Evolutionary conservation across 1,140 invertebrate species (phyloP), one percentile per base, ranked within the genome.

Genomic region (Drosophila burlai): DNA sequence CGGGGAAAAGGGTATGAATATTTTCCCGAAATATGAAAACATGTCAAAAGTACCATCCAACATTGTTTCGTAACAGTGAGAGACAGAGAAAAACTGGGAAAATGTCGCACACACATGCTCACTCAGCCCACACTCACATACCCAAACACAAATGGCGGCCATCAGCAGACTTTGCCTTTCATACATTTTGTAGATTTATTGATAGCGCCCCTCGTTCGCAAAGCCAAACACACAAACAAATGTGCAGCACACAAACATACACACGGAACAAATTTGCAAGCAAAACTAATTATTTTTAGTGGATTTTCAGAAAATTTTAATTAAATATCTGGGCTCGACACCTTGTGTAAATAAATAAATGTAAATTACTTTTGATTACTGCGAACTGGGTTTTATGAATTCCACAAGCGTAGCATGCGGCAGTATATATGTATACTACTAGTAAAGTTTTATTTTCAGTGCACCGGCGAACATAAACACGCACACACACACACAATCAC

Each of bases 151-250:
- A 68, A 77, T 81, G 60, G 57, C 50, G 46, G 73, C 55, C 71
- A 54, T 47, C 45, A 63, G 46, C 63, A 62, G 74, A 77, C 62
- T 83, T 83, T 73, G 54, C 80, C 46, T 61, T 68, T 62, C 69
- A 78, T 74, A 83, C 66, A 82, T 76, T 69, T 83, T 68, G 75
- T 66, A 80, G 81, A 83, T 83, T 83, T 83, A 83, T 83, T 83
- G 81, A 83, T 83, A 65, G 76, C 65, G 49, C 54, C 47, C 65
- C 31, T 52, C 58, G 46, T 50, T 26, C 74, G 61, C 42, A 31
- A 65, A 77, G n/a, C 31, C 76, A 79, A 71, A 54, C 36, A 79
- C 34, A 65, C 66, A 60, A 38, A 36, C 65, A 71, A 42, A 31
- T 50, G 34, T 31, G 16, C 64, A 42, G 6, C 26, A 29, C 16